A percentile compares a stretch with the other conserved stretches of the same genome.
phyloP scores from a whole-genome alignment of 2,888 invertebrate genomes.

The Nemotelus pantherinus region DNA sequence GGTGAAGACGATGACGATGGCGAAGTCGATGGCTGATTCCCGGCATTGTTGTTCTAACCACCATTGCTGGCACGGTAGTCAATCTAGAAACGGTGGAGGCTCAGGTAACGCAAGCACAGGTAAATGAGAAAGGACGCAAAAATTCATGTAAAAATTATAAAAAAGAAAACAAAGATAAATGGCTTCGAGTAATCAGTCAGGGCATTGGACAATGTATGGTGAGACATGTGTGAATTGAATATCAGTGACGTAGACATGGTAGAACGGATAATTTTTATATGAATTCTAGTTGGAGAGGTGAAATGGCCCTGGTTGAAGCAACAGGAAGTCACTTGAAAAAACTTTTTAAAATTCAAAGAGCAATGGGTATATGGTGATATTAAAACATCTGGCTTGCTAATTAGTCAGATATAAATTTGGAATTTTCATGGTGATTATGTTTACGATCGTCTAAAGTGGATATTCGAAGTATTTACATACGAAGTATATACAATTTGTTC shows the following conservation, averaged over 20 bases:
- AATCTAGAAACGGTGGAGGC: constrained; percentile 1
- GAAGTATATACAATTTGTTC: too few relatives aligned
- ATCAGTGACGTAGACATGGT: constrained; percentile 46
- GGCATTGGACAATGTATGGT: background rate
- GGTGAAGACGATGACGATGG: too few relatives aligned
- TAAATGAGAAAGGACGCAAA: constrained; percentile 40
- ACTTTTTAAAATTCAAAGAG: too few relatives aligned
- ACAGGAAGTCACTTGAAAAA: too few relatives aligned
- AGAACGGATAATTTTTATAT: background rate
- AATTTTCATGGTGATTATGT: too few relatives aligned
- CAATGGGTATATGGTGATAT: too few relatives aligned
- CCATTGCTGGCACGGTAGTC: constrained; percentile 20
- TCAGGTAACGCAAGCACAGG: constrained; percentile 40
- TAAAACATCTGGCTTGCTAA: too few relatives aligned
- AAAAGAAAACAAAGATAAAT: constrained; percentile 36
- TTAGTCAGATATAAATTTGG: too few relatives aligned
- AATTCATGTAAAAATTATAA: constrained; percentile 26
- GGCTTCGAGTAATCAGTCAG: constrained; percentile 23
- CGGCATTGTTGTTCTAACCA: constrained; percentile 48
- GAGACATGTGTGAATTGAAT: constrained; percentile 46
- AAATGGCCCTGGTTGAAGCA: too few relatives aligned
- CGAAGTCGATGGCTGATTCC: constrained; percentile 41
- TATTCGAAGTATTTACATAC: too few relatives aligned
- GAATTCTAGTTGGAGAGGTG: too few relatives aligned
- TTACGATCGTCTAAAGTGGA: too few relatives aligned